Percentiles rank a stretch among this genome's conserved stretches.
These are phyloP conservation scores for Galerucella calmariensis DNA, from an alignment of 2,888 invertebrate species.

Conservation along the genomic window DNA sequence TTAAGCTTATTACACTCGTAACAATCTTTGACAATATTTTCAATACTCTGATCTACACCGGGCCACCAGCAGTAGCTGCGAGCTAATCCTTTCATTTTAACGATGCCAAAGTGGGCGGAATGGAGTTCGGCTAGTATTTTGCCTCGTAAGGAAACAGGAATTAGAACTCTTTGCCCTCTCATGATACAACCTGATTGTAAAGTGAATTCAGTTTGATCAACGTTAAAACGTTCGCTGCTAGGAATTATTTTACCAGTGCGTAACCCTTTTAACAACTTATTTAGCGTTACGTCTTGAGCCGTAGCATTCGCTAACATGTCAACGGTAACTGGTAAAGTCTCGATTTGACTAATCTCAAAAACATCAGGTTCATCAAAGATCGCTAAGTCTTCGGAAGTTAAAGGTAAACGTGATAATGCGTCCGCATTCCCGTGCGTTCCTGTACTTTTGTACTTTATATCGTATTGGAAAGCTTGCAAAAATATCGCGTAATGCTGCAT, in stretches of 20 bases:
- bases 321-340: constrained; percentile 14
- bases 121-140: constrained; percentile 33
- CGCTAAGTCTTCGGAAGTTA: not conserved
- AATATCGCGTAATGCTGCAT: constrained; percentile 32
- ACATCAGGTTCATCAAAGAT: constrained; percentile 7
- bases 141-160: constrained; percentile 5
- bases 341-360: constrained; percentile 28
- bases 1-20: too few species aligned
- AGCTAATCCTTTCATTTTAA: constrained; percentile 20
- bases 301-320: too few species aligned
- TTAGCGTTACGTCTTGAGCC: not conserved
- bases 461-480: constrained; percentile 23
- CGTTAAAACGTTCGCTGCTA: too few species aligned
- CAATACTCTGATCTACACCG: constrained; percentile 18
- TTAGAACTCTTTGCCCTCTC: constrained; percentile 21
- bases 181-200: constrained; percentile 29
- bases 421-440: not conserved
- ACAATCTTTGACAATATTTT: constrained; percentile 32
- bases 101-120: constrained; percentile 28
- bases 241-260: not conserved
- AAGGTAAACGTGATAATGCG: constrained; percentile 22
- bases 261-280: not conserved
- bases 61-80: constrained; percentile 21
- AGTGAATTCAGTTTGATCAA: constrained; percentile 22
- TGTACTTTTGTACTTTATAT: constrained; percentile 10